Evolutionary conservation across 2,888 invertebrate genomes (phyloP), one percentile per base, ranked within the genome.

Genomic region (Habrosyne pyritoides): DNA sequence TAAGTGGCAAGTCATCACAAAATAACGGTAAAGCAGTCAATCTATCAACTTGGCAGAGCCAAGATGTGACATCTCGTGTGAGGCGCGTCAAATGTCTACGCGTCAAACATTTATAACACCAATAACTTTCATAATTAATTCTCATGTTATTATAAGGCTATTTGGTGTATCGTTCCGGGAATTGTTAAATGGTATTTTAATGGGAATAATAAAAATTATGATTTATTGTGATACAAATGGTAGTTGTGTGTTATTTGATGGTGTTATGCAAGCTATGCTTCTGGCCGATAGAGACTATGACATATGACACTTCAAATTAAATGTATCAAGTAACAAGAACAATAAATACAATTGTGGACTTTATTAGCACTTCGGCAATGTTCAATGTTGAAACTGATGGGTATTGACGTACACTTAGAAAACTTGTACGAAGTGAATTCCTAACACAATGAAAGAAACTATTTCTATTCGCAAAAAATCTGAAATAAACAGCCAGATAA

Each of bases 1-100:
- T 69, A 79, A 84, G 76, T 79, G 74, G 82, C 86, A 81, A 87
- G 86, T 86, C 86, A 87, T 79, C 73, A 67, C 78, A 76, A 75
- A 54, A 66, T 74, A 83, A 79, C 79, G 77, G 75, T 69, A 75
- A 73, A 73, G 71, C 73, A 74, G 65, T 75, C 74, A 81, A 87
- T 87, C 81, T 76, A 83, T 87, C 86, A 86, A 80, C 72, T 66
- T 61, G 61, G 72, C 71, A 63, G 69, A 71, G 72, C 62, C 66
- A 63, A 69, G 73, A 76, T 75, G 70, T 75, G 82, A 79, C 78
- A 75, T 66, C 73, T 78, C 71, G 69, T 64, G 75, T 71, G 69
- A 67, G 69, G 75, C 66, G 73, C 75, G 81, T 82, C 83, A 80
- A 79, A 83, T 77, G 77, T 66, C 73, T 76, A 71, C 56, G 63